Base-by-base conservation (phyloP, 2,888 invertebrate species). In the Pristionchus japonicus region DNA sequence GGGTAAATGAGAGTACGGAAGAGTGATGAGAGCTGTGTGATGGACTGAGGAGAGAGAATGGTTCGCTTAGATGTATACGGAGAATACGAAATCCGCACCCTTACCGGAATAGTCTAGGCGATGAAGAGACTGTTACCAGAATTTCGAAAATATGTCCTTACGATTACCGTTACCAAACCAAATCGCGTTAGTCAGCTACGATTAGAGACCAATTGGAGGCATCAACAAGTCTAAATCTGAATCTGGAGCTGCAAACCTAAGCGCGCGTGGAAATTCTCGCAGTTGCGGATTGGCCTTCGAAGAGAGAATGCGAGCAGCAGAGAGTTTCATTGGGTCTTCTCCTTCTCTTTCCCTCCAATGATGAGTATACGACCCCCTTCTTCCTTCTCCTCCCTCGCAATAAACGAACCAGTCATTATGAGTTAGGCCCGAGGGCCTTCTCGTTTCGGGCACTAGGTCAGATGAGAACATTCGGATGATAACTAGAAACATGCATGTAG, bases 1-100 rank as follows among this genome's bases (percentile, higher is more conserved):
- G 77, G 77, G 40, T 74, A 74, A 40, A 74, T 74, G 70, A 74
- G 31, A 74, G 70, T 74, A 74, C 40, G 34, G 77, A 77, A 77
- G 77, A 27, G 43, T 70, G 43, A 47, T 43, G 77, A 77, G 47
- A 77, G n/a, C n/a, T n/a, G n/a, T n/a, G n/a, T n/a, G n/a, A n/a
- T n/a, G n/a, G n/a, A n/a, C n/a, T n/a, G 20, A 13, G 37, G 74
- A 43, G 64, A 27, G 15, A 47, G 70, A 70, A 37, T 34, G n/a
- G 70, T 70, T 70, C 70, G 37, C 13, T 15, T 17, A 64, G 61
- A 64, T 27, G 61, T n/a, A 64, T 9, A n/a, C n/a, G n/a, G n/a
- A n/a, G n/a, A n/a, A n/a, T n/a, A n/a, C n/a, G n/a, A n/a, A n/a
- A n/a, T n/a, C n/a, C n/a, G n/a, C n/a, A n/a, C n/a, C n/a, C n/a